Evolutionary conservation across 2,888 invertebrate species (phyloP), one percentile per base, ranked within the genome.

Genomic region (Hypsopygia costalis): DNA sequence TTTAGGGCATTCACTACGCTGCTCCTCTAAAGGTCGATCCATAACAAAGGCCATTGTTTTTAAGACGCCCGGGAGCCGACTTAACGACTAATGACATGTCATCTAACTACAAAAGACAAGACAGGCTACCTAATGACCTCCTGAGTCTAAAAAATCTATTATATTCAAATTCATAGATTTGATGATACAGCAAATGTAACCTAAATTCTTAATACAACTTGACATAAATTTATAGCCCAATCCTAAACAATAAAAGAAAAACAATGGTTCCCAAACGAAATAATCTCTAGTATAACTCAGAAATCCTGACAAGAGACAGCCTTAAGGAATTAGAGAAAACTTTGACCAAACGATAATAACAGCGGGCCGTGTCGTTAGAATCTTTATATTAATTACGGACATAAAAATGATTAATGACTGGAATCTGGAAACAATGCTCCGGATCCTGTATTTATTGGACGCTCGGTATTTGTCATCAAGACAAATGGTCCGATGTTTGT

Each of bases 321-420:
- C 36, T 31, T 28, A 16, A 21, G 21, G 36, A 37, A 37, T 30
- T 30, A 21, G 36, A 16, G 10, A 21, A 37, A 37, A 37, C 36
- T 37, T 37, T 21, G 36, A 22, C 36, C 36, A 37, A 37, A 30
- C 36, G 36, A 37, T 30, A 30, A 37, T 37, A 37, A 37, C 25
- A 25, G 25, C 7, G 25, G 25, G 25, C 25, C 25, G 7, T 7
- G 25, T 25, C 25, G 25, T 25, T 25, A 67, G 70, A 72, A 75
- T 80, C 81, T 77, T 79, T 76, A 77, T 86, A 87, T 86, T 87
- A 87, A 86, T 87, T 85, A 80, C 80, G 60, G 69, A 71, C 73
- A 83, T 87, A 86, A 86, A 86, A 83, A 81, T 86, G 83, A 87
- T 85, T 80, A 81, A 86, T 81, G 80, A 64, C 52, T 49, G 58